Evolutionary conservation across 2,113 vertebrate genomes (phyloP).

Genomic region (Takifugu flavidus): DNA sequence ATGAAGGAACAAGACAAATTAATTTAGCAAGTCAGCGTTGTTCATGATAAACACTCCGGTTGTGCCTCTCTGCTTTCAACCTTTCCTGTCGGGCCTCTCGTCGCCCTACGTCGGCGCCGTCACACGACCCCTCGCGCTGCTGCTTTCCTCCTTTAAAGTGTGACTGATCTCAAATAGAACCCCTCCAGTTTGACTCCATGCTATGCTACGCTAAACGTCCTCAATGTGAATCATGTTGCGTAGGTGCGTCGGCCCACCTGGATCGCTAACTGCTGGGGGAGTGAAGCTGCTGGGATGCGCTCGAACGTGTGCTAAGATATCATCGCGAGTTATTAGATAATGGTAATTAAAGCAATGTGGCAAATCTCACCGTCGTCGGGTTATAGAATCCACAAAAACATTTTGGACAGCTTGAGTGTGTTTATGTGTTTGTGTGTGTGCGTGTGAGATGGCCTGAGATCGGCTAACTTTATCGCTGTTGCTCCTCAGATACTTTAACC

Average conservation of each 20-base stretch:
- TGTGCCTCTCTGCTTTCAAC: not conserved
- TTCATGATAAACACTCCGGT: not conserved
- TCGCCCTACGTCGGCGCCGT: conserved; percentile 13
- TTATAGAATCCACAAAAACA: no score
- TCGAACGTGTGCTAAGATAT: conserved; percentile 33
- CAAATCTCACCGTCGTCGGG: no score
- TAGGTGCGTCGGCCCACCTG: conserved; percentile 56
- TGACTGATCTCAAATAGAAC: conserved; percentile 28
- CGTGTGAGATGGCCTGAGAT: conserved; percentile 32
- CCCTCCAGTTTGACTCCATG: conserved; percentile 30
- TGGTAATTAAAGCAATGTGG: no score
- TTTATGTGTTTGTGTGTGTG: conserved; percentile 1
- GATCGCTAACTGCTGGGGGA: conserved; percentile 48
- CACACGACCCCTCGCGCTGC: conserved; percentile 7
- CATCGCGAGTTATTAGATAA: no score
- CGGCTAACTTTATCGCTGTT: conserved; percentile 66
- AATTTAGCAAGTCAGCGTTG: not conserved
- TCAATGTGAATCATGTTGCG: conserved; percentile 54
- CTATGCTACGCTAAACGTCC: conserved; percentile 47
- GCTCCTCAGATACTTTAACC: conserved; percentile 68
- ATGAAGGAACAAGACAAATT: not conserved
- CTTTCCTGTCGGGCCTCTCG: conserved; percentile 19
- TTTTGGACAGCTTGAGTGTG: not conserved
- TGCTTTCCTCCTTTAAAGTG: conserved; percentile 9
- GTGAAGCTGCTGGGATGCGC: conserved; percentile 36